Evolutionary conservation across 2,797 vertebrate species (phyloP), one percentile per base, ranked within the genome.

Genomic region (Scarus forsteni): DNA sequence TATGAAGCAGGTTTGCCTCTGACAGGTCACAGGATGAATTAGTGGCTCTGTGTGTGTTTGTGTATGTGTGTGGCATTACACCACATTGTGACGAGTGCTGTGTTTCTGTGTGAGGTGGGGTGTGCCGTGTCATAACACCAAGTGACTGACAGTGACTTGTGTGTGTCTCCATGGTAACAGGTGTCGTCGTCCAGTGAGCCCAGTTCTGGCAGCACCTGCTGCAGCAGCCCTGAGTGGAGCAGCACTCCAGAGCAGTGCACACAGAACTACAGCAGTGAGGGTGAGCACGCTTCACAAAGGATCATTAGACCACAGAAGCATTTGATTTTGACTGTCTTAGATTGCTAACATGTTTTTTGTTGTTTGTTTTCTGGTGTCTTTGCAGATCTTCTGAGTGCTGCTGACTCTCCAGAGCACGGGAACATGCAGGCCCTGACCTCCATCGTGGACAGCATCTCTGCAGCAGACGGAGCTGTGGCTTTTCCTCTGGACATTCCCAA

Each of bases 201-300:
- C 44, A 95, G 96, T 56, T 95, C 97, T 1, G 89, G 95, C 88
- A 98, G 97, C 86, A 95, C 96, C 48, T 99, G 97, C 94, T 98
- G 97, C 88, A 98, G 97, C 83, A 98, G 97, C 89, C 97, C 98
- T 0, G 97, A 99, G 88, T 99, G 98, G 96, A 97, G 96, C 93
- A 96, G 93, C 69, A 94, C 95, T 61, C 94, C 94, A 0, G 94
- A 95, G 50, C 95, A 95, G 84, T 95, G 93, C 58, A 88, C 88
- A 0, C 90, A 92, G 61, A 83, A 88, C 88, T 93, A 92, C 90
- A 88, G 89, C 87, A 91, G 88, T n/a, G 92, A 93, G 81, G 92
- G 92, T 93, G 80, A 89, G 85, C 46, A 36, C 51, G 55, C 10
- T 36, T 57, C 43, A 54, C 46, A 35, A 66, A 27, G 35, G 13